Evolutionary conservation across 2,888 invertebrate species (phyloP), one percentile per base, ranked within the genome.

Genomic region (Athalia circularis): DNA sequence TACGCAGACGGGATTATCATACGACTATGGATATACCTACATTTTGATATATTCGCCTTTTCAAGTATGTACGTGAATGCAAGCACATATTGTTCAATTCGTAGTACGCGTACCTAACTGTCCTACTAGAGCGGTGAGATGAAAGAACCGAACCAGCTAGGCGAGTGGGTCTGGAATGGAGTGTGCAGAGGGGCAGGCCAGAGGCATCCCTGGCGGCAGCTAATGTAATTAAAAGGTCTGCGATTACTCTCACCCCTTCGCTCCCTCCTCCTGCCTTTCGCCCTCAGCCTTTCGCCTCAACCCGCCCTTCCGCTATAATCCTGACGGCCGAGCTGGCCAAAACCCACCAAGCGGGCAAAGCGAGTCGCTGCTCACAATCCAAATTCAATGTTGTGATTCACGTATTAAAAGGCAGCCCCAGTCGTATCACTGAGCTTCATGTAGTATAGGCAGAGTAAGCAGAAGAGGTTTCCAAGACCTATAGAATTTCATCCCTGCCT

Each of bases 141-240:
- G 83, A 83, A 83, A 83, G 83, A 79, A 83, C 80, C 77, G 79
- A 79, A 80, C 80, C 80, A 80, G 68, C 29, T 50, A 54, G 76
- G 70, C 79, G 82, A 84, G 82, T 80, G 54, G 68, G 68, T 68
- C 13, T 50, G 72, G 59, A 47, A 54, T 11, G 54, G 45, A 54
- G 68, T 54, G 68, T 68, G 15, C 68, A 68, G 68, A 54, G 68
- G 68, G 48, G 57, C 47, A 43, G 59, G 83, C 82, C 80, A 80
- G 72, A 77, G 80, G 82, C 83, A 83, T 80, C 80, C 82, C 81
- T 80, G 79, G 80, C 81, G 81, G 82, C 79, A 81, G 83, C 84
- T 86, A 86, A 86, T 86, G 85, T 86, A 86, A 86, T 86, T 86
- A 86, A 86, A 86, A 84, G 84, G 84, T 83, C 83, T 81, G 79